Percentiles rank a stretch among this genome's conserved stretches.
Conservation (phyloP, 2,888 invertebrate species). For the Cecidostiba fungosa region DNA sequence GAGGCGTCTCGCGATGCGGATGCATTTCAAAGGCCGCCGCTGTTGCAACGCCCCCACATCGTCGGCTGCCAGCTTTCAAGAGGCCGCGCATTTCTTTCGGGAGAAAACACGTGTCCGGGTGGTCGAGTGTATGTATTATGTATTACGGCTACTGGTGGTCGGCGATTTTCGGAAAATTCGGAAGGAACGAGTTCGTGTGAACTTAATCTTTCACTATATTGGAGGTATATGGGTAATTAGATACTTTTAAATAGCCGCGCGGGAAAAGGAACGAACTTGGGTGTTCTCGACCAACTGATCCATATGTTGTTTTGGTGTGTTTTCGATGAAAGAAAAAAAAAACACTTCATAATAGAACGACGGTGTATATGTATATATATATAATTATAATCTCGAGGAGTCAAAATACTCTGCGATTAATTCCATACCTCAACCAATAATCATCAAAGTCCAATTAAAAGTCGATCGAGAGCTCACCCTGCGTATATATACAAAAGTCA, state of each 20-base stretch:
- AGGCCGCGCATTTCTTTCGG: constrained; percentile 20
- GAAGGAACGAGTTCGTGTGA: constrained; percentile 22
- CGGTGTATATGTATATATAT: too few species aligned
- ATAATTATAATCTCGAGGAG: too few species aligned
- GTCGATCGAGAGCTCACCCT: not conserved
- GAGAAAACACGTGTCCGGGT: constrained; percentile 44
- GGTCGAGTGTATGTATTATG: constrained; percentile 16
- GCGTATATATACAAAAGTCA: not conserved
- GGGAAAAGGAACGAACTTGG: constrained; percentile 4
- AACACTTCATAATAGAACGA: too few species aligned
- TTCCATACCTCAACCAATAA: not conserved
- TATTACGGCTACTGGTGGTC: not conserved
- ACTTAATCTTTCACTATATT: not conserved
- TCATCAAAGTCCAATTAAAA: constrained; percentile 32
- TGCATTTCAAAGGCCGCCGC: constrained; percentile 47
- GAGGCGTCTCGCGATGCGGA: not conserved
- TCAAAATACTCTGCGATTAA: not conserved
- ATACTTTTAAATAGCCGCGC: not conserved
- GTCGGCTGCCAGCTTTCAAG: constrained; percentile 21
- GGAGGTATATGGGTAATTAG: not conserved
- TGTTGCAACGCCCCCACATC: not conserved
- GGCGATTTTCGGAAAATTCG: constrained; percentile 31
- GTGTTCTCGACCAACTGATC: not conserved
- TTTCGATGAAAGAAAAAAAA: not conserved
- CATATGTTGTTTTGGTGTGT: constrained; percentile 11